Evolutionary conservation across 1,140 invertebrate genomes (phyloP), one percentile per base, ranked within the genome.

Genomic region (Caenorhabditis remanei): DNA sequence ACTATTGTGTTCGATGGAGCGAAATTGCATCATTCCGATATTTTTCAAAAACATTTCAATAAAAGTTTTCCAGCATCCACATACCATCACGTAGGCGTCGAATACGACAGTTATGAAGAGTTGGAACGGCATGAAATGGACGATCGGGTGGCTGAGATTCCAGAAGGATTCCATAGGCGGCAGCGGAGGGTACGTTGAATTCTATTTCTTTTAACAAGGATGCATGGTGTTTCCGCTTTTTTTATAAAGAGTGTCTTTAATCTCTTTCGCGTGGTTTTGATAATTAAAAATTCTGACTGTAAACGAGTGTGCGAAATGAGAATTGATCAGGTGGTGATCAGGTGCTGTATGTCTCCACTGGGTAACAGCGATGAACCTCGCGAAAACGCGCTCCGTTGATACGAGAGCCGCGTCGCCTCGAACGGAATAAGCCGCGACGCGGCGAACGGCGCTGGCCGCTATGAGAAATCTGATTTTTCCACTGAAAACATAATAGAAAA

Each of bases 61-160:
- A 16, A n/a, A 21, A 58, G n/a, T n/a, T 8, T 79, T 79, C 13
- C 71, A 79, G 71, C 71, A 50, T 79, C 71, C 7, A 79, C 71
- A 79, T 79, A 79, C 71, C 71, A 79, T 11, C 71, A 79, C 46
- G 71, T 79, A 79, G 71, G 71, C 43, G 71, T 79, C 40, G 71
- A 79, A 53, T 79, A 79, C 13, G 71, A 79, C n/a, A 79, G 71
- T 24, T 79, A 84, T 84, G 86, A 89, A 61, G 90, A 91, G 61
- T 46, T 92, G 65, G 90, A 92, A 58, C 87, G 87, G 50, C 89
- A 90, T 61, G 90, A 91, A 56, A 61, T 91, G 88, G 90, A 92
- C 43, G 90, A 91, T 87, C 90, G 90, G 14, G 86, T 91, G 61
- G 86, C 90, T 11, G 90, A 91, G 21, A 92, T 91, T 63, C 91